Evolutionary conservation across 1,140 invertebrate species (phyloP), one percentile per base, ranked within the genome.

Genomic region (Pseudomyrmex sp.): DNA sequence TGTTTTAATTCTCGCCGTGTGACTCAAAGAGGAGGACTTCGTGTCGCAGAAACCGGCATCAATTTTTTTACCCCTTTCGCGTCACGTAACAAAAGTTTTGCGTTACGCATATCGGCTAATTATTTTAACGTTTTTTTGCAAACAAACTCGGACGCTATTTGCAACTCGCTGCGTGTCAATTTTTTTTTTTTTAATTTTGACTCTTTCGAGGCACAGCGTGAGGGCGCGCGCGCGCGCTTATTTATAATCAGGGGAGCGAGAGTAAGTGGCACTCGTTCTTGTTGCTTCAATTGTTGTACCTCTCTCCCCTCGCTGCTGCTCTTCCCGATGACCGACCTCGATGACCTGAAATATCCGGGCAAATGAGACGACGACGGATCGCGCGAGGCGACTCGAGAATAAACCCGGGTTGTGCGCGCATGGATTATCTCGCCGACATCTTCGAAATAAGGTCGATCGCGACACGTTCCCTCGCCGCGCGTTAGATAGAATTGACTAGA

Each of bases 391-490:
- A 83, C 68, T 86, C 82, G 79, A 88, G 85, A 87, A 52, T 0
- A 18, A 18, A 18, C 18, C 18, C 35, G 35, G 63, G 58, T 18
- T 84, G 46, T 56, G 52, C 68, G 62, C 18, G 18, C 18, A 18
- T 13, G 74, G 85, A 68, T 87, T 87, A 87, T 88, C 85, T 87
- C 63, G 18, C 68, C 82, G 73, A 80, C 73, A 88, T 87, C 85
- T 88, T 79, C 20, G 48, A 35, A 87, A 88, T 70, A 73, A 46
- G 86, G 85, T 88, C 86, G 18, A 83, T 88, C 69, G 82, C 66
- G 63, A 86, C 63, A 83, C 50, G 69, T 77, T 23, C 63, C 13
- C 3, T 4, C 26, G 35, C 44, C 44, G 4, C 20, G 35, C 35
- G 35, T 35, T 35, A 35, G 35, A 35, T 5, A 35, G 35, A 35